These are phyloP conservation scores for Arctia plantaginis DNA, from an alignment of 2,888 invertebrate genomes.

Conservation along the genomic window DNA sequence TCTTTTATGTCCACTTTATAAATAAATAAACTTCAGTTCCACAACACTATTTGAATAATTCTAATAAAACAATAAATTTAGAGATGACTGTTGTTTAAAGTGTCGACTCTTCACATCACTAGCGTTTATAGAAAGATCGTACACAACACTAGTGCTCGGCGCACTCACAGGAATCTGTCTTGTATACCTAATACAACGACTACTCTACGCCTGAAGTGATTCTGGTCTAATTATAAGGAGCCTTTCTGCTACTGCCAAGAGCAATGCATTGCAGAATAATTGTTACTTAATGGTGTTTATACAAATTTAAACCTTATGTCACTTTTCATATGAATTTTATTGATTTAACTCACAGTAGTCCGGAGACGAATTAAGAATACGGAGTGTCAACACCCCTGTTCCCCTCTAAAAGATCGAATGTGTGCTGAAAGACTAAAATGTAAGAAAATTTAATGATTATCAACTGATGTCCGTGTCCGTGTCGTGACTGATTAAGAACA, in stretches of 20 bases:
- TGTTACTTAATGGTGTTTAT: neutral
- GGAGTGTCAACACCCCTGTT: too few species aligned
- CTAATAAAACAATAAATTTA: neutral
- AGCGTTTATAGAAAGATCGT: conserved; percentile 8
- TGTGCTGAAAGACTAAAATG: too few species aligned
- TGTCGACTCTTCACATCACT: conserved; percentile 54
- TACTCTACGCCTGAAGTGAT: conserved; percentile 13
- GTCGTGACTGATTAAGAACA: too few species aligned
- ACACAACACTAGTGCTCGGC: conserved; percentile 46
- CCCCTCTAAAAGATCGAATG: too few species aligned
- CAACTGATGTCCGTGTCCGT: too few species aligned
- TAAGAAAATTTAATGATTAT: too few species aligned
- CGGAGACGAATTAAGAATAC: too few species aligned
- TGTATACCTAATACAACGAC: conserved; percentile 51
- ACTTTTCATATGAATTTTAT: too few species aligned
- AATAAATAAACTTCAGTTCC: neutral
- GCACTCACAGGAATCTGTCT: conserved; percentile 43
- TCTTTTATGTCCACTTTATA: too few species aligned
- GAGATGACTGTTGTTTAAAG: neutral
- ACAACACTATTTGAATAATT: neutral
- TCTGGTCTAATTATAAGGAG: conserved; percentile 15
- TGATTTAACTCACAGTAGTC: too few species aligned
- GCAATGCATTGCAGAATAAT: neutral
- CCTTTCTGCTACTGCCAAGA: neutral
- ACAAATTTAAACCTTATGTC: neutral